These are phyloP conservation scores for Willowsia nigromaculata DNA, from an alignment of 2,888 invertebrate species.

Conservation along the genomic window DNA sequence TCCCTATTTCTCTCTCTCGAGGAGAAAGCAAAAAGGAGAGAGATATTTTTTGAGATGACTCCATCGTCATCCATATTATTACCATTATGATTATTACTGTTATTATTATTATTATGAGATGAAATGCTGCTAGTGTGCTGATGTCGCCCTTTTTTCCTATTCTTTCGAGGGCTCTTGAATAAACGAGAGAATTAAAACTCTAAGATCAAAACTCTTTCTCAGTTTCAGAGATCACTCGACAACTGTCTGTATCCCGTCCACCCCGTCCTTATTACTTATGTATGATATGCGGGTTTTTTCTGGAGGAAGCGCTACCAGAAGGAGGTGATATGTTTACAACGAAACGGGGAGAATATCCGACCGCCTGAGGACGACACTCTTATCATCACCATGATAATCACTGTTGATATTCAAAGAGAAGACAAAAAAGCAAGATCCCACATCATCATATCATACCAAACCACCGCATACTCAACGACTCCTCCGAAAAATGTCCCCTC, in stretches of 20 bases:
- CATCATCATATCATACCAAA: no score
- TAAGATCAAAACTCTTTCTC: no score
- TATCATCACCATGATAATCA: background rate
- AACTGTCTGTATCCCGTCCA: background rate
- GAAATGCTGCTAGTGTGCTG: no score
- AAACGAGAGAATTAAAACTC: no score
- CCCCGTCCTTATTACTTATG: background rate
- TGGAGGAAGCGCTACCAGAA: background rate
- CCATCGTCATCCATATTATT: slow-evolving; percentile 18
- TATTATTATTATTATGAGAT: background rate
- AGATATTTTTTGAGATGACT: background rate
- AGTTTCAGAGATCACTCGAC: no score
- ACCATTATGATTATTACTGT: background rate
- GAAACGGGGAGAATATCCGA: background rate
- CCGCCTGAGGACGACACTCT: background rate
- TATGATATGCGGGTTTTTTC: background rate
- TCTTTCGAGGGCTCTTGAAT: no score
- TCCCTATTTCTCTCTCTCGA: slow-evolving; percentile 48
- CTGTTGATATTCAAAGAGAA: no score
- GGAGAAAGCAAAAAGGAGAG: background rate
- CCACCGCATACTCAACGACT: no score
- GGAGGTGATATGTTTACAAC: no score
- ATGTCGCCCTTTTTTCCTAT: background rate
- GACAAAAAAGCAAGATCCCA: no score
- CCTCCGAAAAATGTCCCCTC: no score